phyloP scores from a whole-genome alignment of 2,113 vertebrate genomes.

The Rhizomys pruinosus region DNA sequence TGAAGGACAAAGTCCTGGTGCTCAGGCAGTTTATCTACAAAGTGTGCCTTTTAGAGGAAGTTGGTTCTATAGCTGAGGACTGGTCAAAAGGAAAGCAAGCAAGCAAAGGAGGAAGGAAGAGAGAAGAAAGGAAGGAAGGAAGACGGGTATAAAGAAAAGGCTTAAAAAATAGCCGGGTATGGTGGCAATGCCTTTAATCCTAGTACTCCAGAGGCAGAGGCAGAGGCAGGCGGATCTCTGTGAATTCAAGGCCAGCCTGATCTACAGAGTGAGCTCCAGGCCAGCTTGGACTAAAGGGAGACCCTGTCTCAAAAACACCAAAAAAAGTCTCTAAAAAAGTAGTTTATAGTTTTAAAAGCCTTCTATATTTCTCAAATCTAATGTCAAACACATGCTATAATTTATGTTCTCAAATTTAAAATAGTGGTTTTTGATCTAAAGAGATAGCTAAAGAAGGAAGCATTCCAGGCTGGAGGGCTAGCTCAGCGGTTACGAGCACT shows the following conservation, averaged over 20 bases:
- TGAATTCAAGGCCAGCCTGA: too few relatives aligned
- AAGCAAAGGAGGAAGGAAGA: background rate
- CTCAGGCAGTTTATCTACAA: background rate
- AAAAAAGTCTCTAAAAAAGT: background rate
- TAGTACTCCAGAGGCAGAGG: too few relatives aligned
- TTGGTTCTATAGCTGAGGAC: background rate
- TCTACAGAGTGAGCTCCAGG: too few relatives aligned
- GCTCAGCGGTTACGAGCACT: too few relatives aligned
- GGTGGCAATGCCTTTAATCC: too few relatives aligned
- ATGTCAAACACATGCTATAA: background rate
- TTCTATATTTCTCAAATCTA: constrained; percentile 45
- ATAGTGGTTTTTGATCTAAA: background rate
- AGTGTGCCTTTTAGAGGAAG: background rate
- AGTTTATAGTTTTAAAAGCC: background rate
- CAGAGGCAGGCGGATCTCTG: too few relatives aligned
- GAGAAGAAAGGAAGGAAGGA: background rate
- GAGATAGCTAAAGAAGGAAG: background rate
- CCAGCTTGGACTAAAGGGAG: too few relatives aligned
- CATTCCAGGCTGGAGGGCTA: too few relatives aligned
- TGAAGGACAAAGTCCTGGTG: background rate
- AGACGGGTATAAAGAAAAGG: background rate
- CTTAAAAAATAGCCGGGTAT: too few relatives aligned
- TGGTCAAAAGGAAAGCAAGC: background rate
- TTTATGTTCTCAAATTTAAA: constrained; percentile 37
- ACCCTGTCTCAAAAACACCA: too few relatives aligned